Evolutionary conservation across 2,888 invertebrate genomes (phyloP).

Genomic region (Mesochorus sp.): DNA sequence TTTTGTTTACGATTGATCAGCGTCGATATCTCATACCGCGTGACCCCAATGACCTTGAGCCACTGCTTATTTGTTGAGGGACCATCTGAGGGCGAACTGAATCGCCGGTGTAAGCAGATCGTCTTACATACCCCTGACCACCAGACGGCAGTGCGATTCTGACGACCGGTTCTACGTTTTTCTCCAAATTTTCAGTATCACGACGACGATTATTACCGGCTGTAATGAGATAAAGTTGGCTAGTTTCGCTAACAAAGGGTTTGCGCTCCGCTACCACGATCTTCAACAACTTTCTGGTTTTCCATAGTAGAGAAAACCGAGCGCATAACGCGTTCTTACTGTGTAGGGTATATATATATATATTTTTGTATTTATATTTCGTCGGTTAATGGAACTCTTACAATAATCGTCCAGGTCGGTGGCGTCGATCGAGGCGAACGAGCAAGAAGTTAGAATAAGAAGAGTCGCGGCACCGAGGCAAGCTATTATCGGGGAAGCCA

Average conservation of each 20-base stretch:
- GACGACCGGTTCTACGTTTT: not conserved
- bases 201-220: not conserved
- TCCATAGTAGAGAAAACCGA: no score
- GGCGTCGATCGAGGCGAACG: conserved; percentile 57
- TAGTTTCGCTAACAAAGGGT: conserved; percentile 41
- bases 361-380: conserved; percentile 15
- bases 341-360: not conserved
- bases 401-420: conserved; percentile 44
- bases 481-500: conserved; percentile 63
- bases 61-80: not conserved
- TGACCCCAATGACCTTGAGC: conserved; percentile 13
- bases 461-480: conserved; percentile 62
- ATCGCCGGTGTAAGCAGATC: conserved; percentile 4
- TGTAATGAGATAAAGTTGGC: conserved; percentile 50
- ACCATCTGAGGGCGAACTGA: not conserved
- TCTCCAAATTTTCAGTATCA: not conserved
- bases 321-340: no score
- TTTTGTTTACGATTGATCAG: not conserved
- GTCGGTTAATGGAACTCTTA: conserved; percentile 58
- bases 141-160: not conserved
- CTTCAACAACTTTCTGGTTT: no score
- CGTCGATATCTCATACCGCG: not conserved
- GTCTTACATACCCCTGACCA: conserved; percentile 27
- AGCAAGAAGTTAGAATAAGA: conserved; percentile 60
- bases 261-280: no score